Conservation (phyloP, 2,888 invertebrate species). For the Odontomyia ornata region DNA sequence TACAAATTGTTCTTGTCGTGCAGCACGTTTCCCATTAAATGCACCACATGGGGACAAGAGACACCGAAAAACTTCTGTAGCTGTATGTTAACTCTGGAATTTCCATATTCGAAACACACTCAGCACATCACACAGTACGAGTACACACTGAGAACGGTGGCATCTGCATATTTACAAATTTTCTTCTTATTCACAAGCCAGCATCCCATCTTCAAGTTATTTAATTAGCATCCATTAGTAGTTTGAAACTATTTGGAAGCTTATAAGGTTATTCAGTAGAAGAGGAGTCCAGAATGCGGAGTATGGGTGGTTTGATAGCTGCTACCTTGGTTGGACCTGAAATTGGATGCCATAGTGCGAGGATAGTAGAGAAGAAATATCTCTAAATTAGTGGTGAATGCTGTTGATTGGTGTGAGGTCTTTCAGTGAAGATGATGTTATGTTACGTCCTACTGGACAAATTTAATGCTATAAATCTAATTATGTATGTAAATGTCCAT, state of each 20-base stretch:
- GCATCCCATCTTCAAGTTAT: not conserved
- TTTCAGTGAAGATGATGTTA: not conserved
- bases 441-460: conserved; percentile 7
- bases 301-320: not conserved
- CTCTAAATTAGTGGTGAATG: conserved; percentile 4
- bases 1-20: conserved; percentile 8
- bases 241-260: conserved; percentile 1
- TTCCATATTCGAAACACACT: not conserved
- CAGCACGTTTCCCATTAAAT: conserved; percentile 18
- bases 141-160: too few species aligned
- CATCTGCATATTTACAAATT: not conserved
- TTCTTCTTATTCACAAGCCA: too few species aligned
- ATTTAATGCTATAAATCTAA: conserved; percentile 4
- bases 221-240: conserved; percentile 23
- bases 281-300: too few species aligned
- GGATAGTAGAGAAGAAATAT: not conserved
- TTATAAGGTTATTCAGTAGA: not conserved
- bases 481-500: not conserved
- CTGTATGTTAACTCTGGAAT: not conserved
- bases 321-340: not conserved
- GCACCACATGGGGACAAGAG: conserved; percentile 1
- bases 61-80: not conserved
- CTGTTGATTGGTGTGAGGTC: conserved; percentile 14
- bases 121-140: too few species aligned
- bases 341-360: not conserved